phyloP scores from a whole-genome alignment of 2,797 vertebrate genomes.

The Hypotaenidia philippensis region DNA sequence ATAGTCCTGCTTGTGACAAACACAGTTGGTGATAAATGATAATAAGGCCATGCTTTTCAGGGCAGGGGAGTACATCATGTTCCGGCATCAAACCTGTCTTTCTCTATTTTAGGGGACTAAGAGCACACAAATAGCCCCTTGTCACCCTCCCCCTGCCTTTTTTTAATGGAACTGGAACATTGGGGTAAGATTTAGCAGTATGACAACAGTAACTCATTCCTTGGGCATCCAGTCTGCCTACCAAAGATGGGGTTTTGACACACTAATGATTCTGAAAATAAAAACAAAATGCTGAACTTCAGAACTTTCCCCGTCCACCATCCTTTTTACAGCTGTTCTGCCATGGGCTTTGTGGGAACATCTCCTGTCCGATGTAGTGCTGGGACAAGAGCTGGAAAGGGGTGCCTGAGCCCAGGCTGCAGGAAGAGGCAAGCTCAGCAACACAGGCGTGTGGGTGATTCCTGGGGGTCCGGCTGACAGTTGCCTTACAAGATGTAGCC shows the following conservation, averaged over 20 bases:
- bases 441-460: rapidly evolving
- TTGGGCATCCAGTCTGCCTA: neutral
- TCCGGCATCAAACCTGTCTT: conserved; percentile 17
- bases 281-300: neutral
- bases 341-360: too few relatives aligned
- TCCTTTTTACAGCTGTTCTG: neutral
- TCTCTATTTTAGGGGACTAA: conserved; percentile 29
- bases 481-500: rapidly evolving
- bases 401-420: neutral
- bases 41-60: neutral
- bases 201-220: neutral
- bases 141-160: neutral
- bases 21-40: neutral
- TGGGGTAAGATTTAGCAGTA: neutral
- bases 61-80: conserved; percentile 5
- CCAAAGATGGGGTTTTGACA: neutral
- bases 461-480: neutral
- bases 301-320: neutral
- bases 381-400: neutral
- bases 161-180: neutral
- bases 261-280: neutral
- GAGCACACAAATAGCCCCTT: neutral
- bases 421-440: neutral
- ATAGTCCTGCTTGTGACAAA: conserved; percentile 4
- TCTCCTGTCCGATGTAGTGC: neutral